phyloP scores from a whole-genome alignment of 2,888 invertebrate genomes.

The Tupiocoris notatus region DNA sequence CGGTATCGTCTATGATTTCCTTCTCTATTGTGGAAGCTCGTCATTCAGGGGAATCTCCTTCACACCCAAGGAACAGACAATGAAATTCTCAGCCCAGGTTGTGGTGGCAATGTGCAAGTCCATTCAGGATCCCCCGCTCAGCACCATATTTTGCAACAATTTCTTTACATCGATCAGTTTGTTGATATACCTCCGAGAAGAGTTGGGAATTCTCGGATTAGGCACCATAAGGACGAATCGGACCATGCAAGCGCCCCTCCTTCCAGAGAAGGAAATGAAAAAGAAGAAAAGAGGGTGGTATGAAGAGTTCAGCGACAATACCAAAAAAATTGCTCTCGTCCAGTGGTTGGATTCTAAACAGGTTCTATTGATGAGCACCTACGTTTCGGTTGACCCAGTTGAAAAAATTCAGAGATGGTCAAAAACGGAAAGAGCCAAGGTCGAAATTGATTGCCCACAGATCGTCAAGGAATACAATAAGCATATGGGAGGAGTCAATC shows the following conservation, averaged over 20 bases:
- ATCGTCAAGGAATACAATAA: slow-evolving; percentile 25
- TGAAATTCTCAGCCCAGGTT: slow-evolving; percentile 51
- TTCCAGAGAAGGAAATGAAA: slow-evolving; percentile 41
- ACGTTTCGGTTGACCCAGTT: slow-evolving; percentile 43
- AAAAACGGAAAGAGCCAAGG: not conserved
- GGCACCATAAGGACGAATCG: slow-evolving; percentile 46
- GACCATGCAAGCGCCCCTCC: slow-evolving; percentile 38
- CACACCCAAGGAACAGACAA: slow-evolving; percentile 47
- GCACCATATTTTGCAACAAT: slow-evolving; percentile 49
- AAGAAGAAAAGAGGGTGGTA: slow-evolving; percentile 10
- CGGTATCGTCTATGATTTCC: slow-evolving; percentile 53
- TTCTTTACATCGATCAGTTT: slow-evolving; percentile 45
- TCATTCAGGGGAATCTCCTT: slow-evolving; percentile 50
- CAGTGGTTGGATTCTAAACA: slow-evolving; percentile 49
- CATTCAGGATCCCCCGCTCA: slow-evolving; percentile 45
- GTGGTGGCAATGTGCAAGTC: slow-evolving; percentile 50
- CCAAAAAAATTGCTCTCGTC: slow-evolving; percentile 46
- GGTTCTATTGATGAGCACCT: slow-evolving; percentile 48
- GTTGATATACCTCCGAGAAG: slow-evolving; percentile 38
- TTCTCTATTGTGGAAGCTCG: slow-evolving; percentile 51
- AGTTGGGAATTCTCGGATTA: slow-evolving; percentile 44
- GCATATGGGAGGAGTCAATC: slow-evolving; percentile 26
- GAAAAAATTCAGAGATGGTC: slow-evolving; percentile 42
- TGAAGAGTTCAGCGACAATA: slow-evolving; percentile 39
- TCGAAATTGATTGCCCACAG: slow-evolving; percentile 23